Evolutionary conservation across 2,797 vertebrate species (phyloP), one percentile per base, ranked within the genome.

Genomic region (Atherinosoma microstoma): DNA sequence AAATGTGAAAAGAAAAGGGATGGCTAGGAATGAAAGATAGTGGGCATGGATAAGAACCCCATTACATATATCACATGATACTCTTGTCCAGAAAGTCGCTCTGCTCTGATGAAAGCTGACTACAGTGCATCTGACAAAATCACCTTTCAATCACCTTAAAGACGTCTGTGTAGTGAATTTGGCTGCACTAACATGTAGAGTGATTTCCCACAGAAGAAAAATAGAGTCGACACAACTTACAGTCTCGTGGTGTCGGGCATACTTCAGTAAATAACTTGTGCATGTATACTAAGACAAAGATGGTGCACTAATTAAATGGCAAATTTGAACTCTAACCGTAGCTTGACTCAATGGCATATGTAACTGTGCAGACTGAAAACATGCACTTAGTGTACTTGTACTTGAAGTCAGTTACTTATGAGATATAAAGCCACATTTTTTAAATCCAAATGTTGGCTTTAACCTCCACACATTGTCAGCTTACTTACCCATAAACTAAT

Each of bases 401-500:
- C n/a, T 29, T 45, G 15, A 10, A 6, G 7, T 64, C 5, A 15
- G 13, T 15, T 20, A 34, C 3, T 54, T 54, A 24, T 7, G 42
- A 40, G 63, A 66, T 22, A 10, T n/a, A 49, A 49, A 57, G 58
- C 64, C 45, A 29, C 64, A 45, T 53, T 60, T 35, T 72, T 67
- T 64, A 68, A 1, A 15, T 73, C 45, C 49, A 76, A 73, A 35
- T 82, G 75, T 82, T 84, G 86, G 51, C 72, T 67, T 75, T 82
- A 66, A 67, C 62, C 60, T 73, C 64, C n/a, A 53, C 8, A 9
- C 70, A 72, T 77, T 67, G 47, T 61, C 32, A 3, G 58, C 63
- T 73, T 66, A 63, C 47, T 66, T 12, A n/a, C 29, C 24, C 62
- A 47, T 64, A 61, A 79, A 69, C 70, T 30, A 27, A 67, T 36